Conservation (phyloP, 1,140 invertebrate genomes). For the Drosophila cardini region DNA sequence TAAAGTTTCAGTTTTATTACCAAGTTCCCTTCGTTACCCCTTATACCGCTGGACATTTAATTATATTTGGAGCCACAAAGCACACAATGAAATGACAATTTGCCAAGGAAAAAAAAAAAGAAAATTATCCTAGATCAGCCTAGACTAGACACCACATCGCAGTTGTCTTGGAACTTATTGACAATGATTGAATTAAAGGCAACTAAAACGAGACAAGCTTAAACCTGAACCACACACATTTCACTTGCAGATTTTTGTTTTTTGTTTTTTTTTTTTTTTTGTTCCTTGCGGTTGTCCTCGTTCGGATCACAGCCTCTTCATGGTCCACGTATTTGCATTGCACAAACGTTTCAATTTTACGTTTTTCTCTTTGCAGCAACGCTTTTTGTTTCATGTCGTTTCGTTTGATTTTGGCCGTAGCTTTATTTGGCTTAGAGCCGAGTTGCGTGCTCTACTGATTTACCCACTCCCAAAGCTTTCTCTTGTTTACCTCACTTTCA, state of each 20-base stretch:
- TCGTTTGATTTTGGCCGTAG: constrained; percentile 67
- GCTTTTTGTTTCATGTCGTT: constrained; percentile 38
- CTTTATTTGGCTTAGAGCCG: constrained; percentile 66
- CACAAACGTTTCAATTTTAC: constrained; percentile 60
- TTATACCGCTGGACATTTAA: constrained; percentile 1
- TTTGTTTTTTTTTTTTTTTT: background rate
- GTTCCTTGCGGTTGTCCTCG: constrained; percentile 2
- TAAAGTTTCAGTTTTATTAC: constrained; percentile 42
- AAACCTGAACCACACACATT: constrained; percentile 20
- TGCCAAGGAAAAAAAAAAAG: background rate
- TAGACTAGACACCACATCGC: background rate
- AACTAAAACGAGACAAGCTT: constrained; percentile 11
- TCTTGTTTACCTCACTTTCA: background rate
- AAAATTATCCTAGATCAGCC: background rate
- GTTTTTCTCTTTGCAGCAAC: constrained; percentile 27
- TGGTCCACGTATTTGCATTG: constrained; percentile 46
- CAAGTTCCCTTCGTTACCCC: background rate
- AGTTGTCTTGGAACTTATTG: constrained; percentile 37
- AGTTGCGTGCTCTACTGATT: constrained; percentile 15
- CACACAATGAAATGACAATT: constrained; percentile 70
- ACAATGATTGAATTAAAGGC: constrained; percentile 60
- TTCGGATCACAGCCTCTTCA: constrained; percentile 1
- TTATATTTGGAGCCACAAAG: constrained; percentile 50
- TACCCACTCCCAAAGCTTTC: background rate
- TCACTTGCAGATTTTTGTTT: background rate